Base-by-base conservation (phyloP, 2,888 invertebrate genomes). In the Teleogryllus oceanicus region DNA sequence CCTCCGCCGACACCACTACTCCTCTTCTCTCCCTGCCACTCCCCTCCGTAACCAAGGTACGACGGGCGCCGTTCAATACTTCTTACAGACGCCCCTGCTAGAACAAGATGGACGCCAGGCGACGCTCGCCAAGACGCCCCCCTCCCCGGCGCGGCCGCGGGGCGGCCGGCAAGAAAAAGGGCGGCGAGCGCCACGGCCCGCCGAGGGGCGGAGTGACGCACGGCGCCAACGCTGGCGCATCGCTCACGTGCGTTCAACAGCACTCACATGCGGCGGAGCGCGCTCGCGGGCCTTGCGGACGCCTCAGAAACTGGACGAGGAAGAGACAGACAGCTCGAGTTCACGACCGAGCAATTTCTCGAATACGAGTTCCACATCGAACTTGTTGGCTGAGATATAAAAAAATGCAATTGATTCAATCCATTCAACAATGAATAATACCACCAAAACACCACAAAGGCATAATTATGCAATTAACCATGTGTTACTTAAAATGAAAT, bases 61-160 rank as follows among this genome's bases (percentile, higher is more conserved):
- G 80, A 81, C 80, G 80, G 78, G 77, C 78, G 78, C 79, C 76
- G 81, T 81, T 81, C 81, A 81, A 81, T 81, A 81, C 81, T 81
- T 81, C 81, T 81, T 81, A 80, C 79, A 81, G 81, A 81, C 80
- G 81, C 75, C 80, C 79, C 76, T 76, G 79, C 76, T 74, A 75
- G 78, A 76, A 50, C 81, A 81, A 81, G 81, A 81, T 81, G 81
- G 81, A 81, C 81, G 81, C 81, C 50, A 49, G 78, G 75, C 76
- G 78, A 51, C 49, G 49, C 77, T n/a, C 24, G 24, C 74, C 75
- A 51, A 50, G 18, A 21, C 76, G 79, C 79, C 21, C 51, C 62
- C 21, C 21, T 37, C 37, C 76, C 62, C 62, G 62, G 62, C 13
- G 62, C 62, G 12, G 2, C 37, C 76, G 21, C 76, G 62, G 62